Conservation (phyloP, 2,888 invertebrate genomes). For the Osmoderma eremita region DNA sequence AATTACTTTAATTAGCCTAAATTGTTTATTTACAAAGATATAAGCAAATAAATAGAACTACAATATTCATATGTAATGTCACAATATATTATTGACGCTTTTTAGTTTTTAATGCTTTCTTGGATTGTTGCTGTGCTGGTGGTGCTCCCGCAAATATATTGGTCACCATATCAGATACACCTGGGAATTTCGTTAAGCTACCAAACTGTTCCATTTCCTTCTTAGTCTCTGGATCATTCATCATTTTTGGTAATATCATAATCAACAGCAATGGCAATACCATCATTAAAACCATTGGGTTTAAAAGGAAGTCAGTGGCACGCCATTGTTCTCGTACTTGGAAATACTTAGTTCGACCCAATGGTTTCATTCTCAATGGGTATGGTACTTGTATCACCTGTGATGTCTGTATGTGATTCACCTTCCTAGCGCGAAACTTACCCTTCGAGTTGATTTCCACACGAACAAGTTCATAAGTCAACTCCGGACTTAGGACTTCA, state of each 20-base stretch:
- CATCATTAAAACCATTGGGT: slow-evolving; percentile 99
- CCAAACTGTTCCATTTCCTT: slow-evolving; percentile 93
- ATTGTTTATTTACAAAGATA: slow-evolving; percentile 25
- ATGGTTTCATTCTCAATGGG: slow-evolving; percentile 88
- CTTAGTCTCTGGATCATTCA: slow-evolving; percentile 98
- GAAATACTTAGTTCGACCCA: slow-evolving; percentile 85
- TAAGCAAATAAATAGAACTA: slow-evolving; percentile 18
- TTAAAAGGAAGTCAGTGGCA: slow-evolving; percentile 94
- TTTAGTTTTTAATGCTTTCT: slow-evolving; percentile 57
- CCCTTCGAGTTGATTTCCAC: slow-evolving; percentile 98
- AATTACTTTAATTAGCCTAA: slow-evolving; percentile 7
- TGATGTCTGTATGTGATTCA: slow-evolving; percentile 93
- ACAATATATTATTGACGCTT: slow-evolving; percentile 54
- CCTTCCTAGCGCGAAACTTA: slow-evolving; percentile 92
- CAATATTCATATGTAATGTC: neutral
- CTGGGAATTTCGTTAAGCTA: slow-evolving; percentile 84
- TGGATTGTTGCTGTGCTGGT: slow-evolving; percentile 52
- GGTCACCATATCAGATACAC: slow-evolving; percentile 95
- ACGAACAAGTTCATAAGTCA: slow-evolving; percentile 90
- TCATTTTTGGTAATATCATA: slow-evolving; percentile 93
- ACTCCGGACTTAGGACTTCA: slow-evolving; percentile 91
- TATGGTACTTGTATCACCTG: slow-evolving; percentile 91
- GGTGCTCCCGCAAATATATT: slow-evolving; percentile 82
- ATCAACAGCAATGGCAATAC: slow-evolving; percentile 89
- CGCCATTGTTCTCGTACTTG: slow-evolving; percentile 96